Base-by-base conservation (phyloP, 37 sponge, comb jelly and placozoan genomes). In the Lycopodina hypogea region DNA sequence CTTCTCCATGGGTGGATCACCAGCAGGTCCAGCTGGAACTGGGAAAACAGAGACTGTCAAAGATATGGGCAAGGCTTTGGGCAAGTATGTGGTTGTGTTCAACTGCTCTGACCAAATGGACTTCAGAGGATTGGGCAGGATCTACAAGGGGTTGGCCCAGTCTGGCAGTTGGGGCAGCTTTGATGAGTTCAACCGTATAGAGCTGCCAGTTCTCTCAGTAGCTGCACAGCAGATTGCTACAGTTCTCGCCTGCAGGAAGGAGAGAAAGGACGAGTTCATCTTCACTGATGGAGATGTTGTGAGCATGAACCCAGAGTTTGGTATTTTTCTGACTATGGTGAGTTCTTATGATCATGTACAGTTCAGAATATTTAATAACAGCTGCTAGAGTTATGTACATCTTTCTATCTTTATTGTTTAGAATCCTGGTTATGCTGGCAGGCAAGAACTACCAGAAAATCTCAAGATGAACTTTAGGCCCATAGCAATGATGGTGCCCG, bases 91-190 rank as follows among this genome's bases (percentile, higher is more conserved):
- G 50, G 99, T 98, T 42, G 99, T 98, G 70, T 98, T 98, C 88
- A 98, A 98, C 92, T 98, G 99, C 87, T 98, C 99, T 26, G 99
- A 98, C 75, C 99, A 98, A 84, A 98, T 98, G 99, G 99, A 98
- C 85, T 98, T 92, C 90, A 80, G 99, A 68, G 99, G 99, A 9
- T 80, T 98, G 56, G 99, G 99, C 19, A 89, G 99, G 33, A 98
- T 98, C 74, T 98, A 92, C 88, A 98, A 98, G 77, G 99, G 99
- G 28, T 88, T 98, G 50, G 99, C 99, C 26, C 99, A 98, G 87
- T 95, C 96, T 50, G 99, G 99, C 8, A 90, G 88, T 50, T 98
- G 99, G 99, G 99, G 99, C 45, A 95, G 99, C 79, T 98, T 98
- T 77, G 99, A 98, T 68, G 99, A 98, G 83, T 98, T 98, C 94